phyloP scores from a whole-genome alignment of 2,113 vertebrate genomes.

The Neopipo cinnamomea region DNA sequence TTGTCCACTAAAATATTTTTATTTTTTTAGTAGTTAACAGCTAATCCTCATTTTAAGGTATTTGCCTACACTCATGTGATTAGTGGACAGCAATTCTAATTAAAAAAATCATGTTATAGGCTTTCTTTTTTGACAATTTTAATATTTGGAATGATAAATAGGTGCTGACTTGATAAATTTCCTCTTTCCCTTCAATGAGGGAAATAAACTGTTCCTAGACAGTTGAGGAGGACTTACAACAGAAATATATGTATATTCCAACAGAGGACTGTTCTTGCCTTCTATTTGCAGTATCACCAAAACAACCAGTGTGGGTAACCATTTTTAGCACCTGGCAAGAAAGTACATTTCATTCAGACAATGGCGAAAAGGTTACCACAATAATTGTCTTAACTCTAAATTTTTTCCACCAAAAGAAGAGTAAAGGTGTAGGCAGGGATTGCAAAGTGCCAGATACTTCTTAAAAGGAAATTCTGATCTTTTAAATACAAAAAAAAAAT shows the following conservation, averaged over 20 bases:
- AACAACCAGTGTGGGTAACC: not conserved
- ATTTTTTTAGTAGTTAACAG: not conserved
- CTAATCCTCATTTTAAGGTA: not conserved
- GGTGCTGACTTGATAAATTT: not conserved
- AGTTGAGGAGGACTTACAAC: not conserved
- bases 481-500: not conserved
- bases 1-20: not conserved
- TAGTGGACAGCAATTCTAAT: not conserved
- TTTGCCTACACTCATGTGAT: not conserved
- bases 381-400: not conserved
- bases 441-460: not conserved
- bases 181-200: not conserved
- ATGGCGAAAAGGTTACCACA: not conserved
- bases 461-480: not conserved
- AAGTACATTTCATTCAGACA: not conserved
- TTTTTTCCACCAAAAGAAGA: not conserved
- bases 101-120: not conserved
- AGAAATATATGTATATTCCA: not conserved
- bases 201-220: not conserved
- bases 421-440: not conserved
- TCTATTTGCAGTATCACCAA: not conserved
- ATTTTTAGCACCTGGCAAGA: not conserved
- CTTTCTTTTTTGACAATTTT: not conserved
- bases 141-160: not conserved
- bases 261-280: not conserved